phyloP scores from a whole-genome alignment of 2,888 invertebrate genomes.

The Endotricha flammealis region DNA sequence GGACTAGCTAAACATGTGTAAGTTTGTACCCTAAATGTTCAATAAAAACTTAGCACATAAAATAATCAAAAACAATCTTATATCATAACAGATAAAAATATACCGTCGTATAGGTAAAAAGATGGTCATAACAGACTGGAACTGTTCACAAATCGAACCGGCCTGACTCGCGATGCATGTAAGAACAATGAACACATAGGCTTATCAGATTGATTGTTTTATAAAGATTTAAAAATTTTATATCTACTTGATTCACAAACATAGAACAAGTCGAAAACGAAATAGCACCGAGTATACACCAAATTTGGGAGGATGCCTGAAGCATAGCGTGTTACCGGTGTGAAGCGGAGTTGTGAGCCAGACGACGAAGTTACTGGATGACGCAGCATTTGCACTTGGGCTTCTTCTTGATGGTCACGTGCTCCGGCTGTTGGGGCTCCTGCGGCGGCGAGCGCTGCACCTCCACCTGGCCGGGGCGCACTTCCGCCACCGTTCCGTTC shows the following conservation, averaged over 20 bases:
- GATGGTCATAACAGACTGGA: constrained; percentile 21
- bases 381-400: constrained; percentile 97
- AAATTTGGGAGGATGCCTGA: constrained; percentile 29
- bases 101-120: constrained; percentile 27
- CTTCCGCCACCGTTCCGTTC: constrained; percentile 59
- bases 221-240: constrained; percentile 14
- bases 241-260: constrained; percentile 21
- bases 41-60: constrained; percentile 50
- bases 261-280: constrained; percentile 37
- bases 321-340: constrained; percentile 53
- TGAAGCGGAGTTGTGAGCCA: constrained; percentile 13
- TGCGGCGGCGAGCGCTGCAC: constrained; percentile 87
- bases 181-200: constrained; percentile 36
- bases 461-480: constrained; percentile 78
- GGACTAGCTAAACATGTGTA: constrained; percentile 60
- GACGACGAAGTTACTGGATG: constrained; percentile 82
- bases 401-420: constrained; percentile 95
- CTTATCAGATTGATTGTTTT: constrained; percentile 19
- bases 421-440: constrained; percentile 90
- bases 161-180: constrained; percentile 35
- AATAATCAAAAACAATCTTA: constrained; percentile 46
- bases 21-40: constrained; percentile 57
- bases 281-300: constrained; percentile 68
- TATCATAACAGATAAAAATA: constrained; percentile 37
- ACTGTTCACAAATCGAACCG: constrained; percentile 28